A percentile compares a stretch with the other conserved stretches of the same genome.
Evolutionary conservation across 2,113 vertebrate species (phyloP).

Genomic region (Amazona guildingii): DNA sequence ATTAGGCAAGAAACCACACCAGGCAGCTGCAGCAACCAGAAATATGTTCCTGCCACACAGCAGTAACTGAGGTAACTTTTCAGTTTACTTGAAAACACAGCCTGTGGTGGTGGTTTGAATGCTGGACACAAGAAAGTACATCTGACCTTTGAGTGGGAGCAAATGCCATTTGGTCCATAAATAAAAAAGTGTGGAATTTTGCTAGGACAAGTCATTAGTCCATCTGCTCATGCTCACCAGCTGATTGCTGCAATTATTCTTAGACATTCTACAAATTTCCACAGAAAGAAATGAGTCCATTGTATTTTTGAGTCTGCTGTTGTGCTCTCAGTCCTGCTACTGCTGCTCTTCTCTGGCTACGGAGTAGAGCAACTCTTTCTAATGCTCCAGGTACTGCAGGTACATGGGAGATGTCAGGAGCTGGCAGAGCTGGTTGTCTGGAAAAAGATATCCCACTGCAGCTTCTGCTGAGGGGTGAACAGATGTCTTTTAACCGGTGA

Average conservation of each 20-base stretch:
- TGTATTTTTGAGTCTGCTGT: not conserved
- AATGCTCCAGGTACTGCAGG: accelerated
- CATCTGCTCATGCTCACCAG: not conserved
- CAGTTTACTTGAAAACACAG: not conserved
- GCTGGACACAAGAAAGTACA: not conserved
- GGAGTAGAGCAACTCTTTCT: not conserved
- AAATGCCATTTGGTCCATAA: not conserved
- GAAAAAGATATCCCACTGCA: not conserved
- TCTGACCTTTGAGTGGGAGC: not conserved
- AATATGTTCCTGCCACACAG: not conserved
- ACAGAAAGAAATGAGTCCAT: not conserved
- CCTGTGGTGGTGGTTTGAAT: not conserved
- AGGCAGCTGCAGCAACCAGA: not conserved
- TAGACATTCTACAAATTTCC: not conserved
- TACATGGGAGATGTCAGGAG: not conserved
- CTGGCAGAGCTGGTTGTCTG: not conserved
- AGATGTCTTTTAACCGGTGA: not conserved
- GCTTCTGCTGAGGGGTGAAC: not conserved
- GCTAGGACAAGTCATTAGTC: not conserved
- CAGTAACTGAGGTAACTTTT: not conserved
- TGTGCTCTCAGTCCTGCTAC: not conserved
- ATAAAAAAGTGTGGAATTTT: not conserved
- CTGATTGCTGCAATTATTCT: constrained; percentile 26
- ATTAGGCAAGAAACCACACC: not conserved
- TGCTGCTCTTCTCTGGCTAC: not conserved